A percentile compares a stretch with the other conserved stretches of the same genome.
Conservation (phyloP, 2,888 invertebrate genomes). For the Deilephila elpenor region DNA sequence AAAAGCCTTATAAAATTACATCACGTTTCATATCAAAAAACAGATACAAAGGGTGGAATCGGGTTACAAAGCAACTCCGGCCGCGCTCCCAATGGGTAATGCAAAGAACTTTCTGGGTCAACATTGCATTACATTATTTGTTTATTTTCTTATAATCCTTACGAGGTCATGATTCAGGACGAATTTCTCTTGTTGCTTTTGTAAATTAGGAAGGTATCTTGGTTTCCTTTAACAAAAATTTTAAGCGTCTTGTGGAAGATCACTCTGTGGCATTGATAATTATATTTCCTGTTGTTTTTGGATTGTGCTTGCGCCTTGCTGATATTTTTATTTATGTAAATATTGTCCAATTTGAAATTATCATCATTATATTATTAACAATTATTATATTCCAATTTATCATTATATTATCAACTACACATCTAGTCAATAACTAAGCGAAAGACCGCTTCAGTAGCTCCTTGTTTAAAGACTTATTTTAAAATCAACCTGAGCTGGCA, state of each 20-base stretch:
- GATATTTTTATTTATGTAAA: too few relatives aligned
- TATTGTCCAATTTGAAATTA: too few relatives aligned
- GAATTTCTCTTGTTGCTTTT: slow-evolving; percentile 6
- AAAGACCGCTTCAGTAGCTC: too few relatives aligned
- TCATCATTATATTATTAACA: too few relatives aligned
- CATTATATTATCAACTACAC: too few relatives aligned
- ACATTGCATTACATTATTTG: slow-evolving; percentile 58
- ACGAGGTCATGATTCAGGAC: slow-evolving; percentile 34
- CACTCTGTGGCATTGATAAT: neutral
- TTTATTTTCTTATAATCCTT: slow-evolving; percentile 50
- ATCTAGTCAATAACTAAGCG: too few relatives aligned
- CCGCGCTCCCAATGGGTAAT: slow-evolving; percentile 54
- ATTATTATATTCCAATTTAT: too few relatives aligned
- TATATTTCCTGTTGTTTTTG: neutral
- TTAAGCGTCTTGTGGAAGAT: neutral
- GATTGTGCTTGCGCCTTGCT: neutral
- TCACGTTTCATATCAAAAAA: slow-evolving; percentile 71
- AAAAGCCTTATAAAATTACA: slow-evolving; percentile 50
- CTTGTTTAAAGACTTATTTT: too few relatives aligned
- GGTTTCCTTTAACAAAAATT: neutral
- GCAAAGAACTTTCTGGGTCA: slow-evolving; percentile 53
- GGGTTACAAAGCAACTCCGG: slow-evolving; percentile 53
- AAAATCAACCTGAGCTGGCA: too few relatives aligned
- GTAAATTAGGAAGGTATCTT: slow-evolving; percentile 23
- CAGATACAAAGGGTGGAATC: slow-evolving; percentile 52